phyloP scores from a whole-genome alignment of 2,888 invertebrate species.

The Cataglyphis rosenhaueri region DNA sequence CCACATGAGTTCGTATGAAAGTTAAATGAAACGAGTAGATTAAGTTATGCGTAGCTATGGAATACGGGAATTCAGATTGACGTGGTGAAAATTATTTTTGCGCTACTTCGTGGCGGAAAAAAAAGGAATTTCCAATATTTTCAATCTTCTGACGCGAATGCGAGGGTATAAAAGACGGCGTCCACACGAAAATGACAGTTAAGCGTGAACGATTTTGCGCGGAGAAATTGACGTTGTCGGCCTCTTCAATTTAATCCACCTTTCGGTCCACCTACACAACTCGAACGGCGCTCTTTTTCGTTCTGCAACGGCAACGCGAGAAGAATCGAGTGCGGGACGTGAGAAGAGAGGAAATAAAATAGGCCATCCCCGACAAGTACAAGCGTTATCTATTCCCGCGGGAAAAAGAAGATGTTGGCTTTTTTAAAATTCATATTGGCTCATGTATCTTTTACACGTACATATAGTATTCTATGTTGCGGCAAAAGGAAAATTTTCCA shows the following conservation, averaged over 20 bases:
- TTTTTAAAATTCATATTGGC: conserved; percentile 52
- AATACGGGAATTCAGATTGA: conserved; percentile 26
- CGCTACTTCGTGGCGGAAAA: conserved; percentile 10
- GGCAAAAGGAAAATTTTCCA: background rate
- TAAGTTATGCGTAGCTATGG: background rate
- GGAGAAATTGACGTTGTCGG: conserved; percentile 49
- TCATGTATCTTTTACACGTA: conserved; percentile 1
- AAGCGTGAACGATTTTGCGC: conserved; percentile 43
- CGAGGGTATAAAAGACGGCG: conserved; percentile 33
- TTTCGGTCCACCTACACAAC: conserved; percentile 31
- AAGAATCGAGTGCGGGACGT: conserved; percentile 12
- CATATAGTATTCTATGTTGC: conserved; percentile 11
- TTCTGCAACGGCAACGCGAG: background rate
- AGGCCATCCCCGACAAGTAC: background rate
- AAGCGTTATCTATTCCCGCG: conserved; percentile 27
- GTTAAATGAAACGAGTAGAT: background rate
- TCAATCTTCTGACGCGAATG: conserved; percentile 31
- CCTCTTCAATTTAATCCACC: conserved; percentile 50
- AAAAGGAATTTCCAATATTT: conserved; percentile 47
- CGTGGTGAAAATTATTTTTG: conserved; percentile 39
- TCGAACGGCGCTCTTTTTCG: conserved; percentile 21
- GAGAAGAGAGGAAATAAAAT: conserved; percentile 1
- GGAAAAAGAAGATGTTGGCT: conserved; percentile 20
- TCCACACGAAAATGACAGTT: conserved; percentile 51
- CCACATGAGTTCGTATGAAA: background rate